Evolutionary conservation across 2,113 vertebrate species (phyloP).

Genomic region (Rhabdomys dilectus): DNA sequence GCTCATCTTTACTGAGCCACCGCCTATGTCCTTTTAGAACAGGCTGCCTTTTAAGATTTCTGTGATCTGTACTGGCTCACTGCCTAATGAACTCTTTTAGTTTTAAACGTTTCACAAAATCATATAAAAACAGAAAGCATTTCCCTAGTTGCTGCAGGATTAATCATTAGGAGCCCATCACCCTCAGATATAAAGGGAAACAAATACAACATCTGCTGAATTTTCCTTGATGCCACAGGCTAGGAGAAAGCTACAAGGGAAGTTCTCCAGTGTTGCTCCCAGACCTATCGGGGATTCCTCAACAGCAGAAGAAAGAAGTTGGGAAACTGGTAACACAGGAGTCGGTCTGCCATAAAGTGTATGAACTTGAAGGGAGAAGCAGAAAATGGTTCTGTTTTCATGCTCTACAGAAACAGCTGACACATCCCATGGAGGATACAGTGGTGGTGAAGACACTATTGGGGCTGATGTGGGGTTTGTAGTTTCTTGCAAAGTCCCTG

Average conservation of each 20-base stretch:
- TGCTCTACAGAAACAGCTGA: background rate
- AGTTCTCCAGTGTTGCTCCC: background rate
- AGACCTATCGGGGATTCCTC: background rate
- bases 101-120: background rate
- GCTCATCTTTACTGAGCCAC: background rate
- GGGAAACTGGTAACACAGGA: background rate
- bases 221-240: background rate
- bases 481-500: background rate
- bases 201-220: background rate
- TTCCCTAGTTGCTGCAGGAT: background rate
- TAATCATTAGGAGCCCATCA: background rate
- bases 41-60: background rate
- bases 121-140: background rate
- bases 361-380: background rate
- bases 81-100: background rate
- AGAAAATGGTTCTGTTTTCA: background rate
- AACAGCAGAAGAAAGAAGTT: background rate
- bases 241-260: background rate
- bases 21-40: background rate
- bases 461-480: background rate
- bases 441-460: background rate
- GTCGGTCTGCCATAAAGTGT: rapidly evolving
- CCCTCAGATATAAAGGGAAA: background rate
- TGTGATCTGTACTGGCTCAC: background rate
- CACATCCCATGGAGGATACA: rapidly evolving